A percentile compares a stretch with the other conserved stretches of the same genome.
Evolutionary conservation across 2,113 vertebrate species (phyloP).

Genomic region (Gallinago paraguaiae): DNA sequence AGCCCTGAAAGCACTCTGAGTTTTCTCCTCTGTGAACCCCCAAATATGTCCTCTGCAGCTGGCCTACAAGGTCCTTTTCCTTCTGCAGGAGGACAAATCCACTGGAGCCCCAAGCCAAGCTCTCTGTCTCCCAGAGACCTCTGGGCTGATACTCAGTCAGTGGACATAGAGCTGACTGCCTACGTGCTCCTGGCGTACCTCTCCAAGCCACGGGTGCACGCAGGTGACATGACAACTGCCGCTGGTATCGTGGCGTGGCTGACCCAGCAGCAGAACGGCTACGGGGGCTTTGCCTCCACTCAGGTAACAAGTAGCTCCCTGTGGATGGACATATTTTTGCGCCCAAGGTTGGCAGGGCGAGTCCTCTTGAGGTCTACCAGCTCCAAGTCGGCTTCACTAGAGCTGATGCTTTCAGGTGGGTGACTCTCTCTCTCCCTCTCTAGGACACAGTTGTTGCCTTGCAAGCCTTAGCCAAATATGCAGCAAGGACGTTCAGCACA

Average conservation of each 20-base stretch:
- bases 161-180: constrained; percentile 77
- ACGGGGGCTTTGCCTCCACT: constrained; percentile 86
- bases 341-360: accelerated
- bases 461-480: constrained; percentile 84
- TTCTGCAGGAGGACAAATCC: constrained; percentile 52
- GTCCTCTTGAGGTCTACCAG: not conserved
- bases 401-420: not conserved
- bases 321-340: not conserved
- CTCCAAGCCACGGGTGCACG: constrained; percentile 48
- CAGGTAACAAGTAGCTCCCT: constrained; percentile 73
- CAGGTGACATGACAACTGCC: constrained; percentile 69
- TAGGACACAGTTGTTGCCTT: constrained; percentile 88
- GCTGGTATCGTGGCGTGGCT: constrained; percentile 81
- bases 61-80: constrained; percentile 62
- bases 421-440: not conserved
- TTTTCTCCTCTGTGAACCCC: not conserved
- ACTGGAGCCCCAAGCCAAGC: constrained; percentile 59
- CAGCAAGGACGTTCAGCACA: constrained; percentile 61
- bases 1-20: not conserved
- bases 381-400: accelerated
- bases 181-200: constrained; percentile 78
- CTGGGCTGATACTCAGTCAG: constrained; percentile 36
- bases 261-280: constrained; percentile 77
- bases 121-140: constrained; percentile 12
- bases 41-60: not conserved